These are phyloP conservation scores for Tineola bisselliella DNA, from an alignment of 2,888 invertebrate species.

Conservation along the genomic window DNA sequence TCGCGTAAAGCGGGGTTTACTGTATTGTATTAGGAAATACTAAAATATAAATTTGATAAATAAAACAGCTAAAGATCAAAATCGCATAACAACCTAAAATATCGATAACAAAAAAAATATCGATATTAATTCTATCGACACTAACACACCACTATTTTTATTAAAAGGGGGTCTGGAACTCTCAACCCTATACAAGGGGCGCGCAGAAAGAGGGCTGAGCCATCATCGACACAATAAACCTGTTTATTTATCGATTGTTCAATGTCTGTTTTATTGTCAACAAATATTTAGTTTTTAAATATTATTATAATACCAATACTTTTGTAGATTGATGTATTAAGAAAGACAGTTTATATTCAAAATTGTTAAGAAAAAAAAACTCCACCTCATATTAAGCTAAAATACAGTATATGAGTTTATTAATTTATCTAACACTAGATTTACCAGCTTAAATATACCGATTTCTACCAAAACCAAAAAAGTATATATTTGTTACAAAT, in stretches of 20 bases:
- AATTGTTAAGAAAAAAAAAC: too few species aligned
- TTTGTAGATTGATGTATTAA: too few species aligned
- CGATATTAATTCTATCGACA: neutral
- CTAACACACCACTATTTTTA: constrained; percentile 29
- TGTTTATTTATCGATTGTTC: constrained; percentile 5
- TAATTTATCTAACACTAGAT: too few species aligned
- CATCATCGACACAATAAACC: constrained; percentile 3
- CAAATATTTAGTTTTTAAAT: neutral
- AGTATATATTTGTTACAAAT: too few species aligned
- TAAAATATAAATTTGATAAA: neutral
- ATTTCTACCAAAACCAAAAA: too few species aligned
- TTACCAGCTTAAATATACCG: too few species aligned
- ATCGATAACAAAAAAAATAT: neutral
- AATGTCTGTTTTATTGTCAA: neutral
- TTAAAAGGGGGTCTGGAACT: neutral
- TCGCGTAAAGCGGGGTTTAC: too few species aligned
- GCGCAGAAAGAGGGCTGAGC: constrained; percentile 3
- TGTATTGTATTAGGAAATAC: neutral
- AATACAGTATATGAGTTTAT: too few species aligned
- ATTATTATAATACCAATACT: neutral
- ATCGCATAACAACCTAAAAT: neutral
- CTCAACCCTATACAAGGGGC: constrained; percentile 27
- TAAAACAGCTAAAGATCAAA: neutral
- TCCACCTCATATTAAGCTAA: too few species aligned
- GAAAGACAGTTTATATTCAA: too few species aligned